Conservation (phyloP, 2,888 invertebrate species). For the Bruchidius siliquastri region DNA sequence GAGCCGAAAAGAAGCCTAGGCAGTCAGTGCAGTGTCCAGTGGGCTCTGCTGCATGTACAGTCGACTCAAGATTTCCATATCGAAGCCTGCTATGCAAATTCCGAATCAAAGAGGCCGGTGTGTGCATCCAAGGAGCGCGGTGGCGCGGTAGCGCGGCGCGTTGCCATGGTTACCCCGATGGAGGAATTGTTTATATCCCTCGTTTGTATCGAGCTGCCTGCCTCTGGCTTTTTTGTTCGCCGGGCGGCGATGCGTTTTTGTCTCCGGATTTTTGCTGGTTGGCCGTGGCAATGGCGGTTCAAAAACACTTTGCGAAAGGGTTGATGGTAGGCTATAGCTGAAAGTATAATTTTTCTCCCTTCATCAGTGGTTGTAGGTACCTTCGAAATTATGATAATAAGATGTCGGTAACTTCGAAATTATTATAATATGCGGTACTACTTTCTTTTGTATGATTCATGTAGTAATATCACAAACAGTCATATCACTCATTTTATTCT, state of each 20-base stretch:
- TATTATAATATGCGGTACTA: no score
- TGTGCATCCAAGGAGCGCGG: slow-evolving; percentile 13
- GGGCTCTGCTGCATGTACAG: slow-evolving; percentile 39
- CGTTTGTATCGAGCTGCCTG: slow-evolving; percentile 44
- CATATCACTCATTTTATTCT: no score
- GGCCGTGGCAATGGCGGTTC: slow-evolving; percentile 4
- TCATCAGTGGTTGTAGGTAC: no score
- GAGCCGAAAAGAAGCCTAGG: slow-evolving; percentile 41
- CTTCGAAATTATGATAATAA: no score
- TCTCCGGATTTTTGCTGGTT: slow-evolving; percentile 44
- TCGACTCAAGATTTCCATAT: slow-evolving; percentile 46
- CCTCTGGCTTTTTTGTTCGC: slow-evolving; percentile 35
- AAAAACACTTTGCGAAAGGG: neutral
- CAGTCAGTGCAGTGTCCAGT: slow-evolving; percentile 18
- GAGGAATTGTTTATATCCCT: slow-evolving; percentile 45
- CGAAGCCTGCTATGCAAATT: slow-evolving; percentile 47
- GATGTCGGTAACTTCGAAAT: no score
- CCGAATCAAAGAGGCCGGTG: slow-evolving; percentile 45
- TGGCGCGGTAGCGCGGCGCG: slow-evolving; percentile 33
- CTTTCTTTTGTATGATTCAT: no score
- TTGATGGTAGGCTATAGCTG: neutral
- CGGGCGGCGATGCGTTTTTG: slow-evolving; percentile 36
- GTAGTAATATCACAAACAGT: no score
- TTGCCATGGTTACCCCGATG: slow-evolving; percentile 41
- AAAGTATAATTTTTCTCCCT: no score